Conservation (phyloP, 1,140 invertebrate genomes). For the Drosophila oshimai region DNA sequence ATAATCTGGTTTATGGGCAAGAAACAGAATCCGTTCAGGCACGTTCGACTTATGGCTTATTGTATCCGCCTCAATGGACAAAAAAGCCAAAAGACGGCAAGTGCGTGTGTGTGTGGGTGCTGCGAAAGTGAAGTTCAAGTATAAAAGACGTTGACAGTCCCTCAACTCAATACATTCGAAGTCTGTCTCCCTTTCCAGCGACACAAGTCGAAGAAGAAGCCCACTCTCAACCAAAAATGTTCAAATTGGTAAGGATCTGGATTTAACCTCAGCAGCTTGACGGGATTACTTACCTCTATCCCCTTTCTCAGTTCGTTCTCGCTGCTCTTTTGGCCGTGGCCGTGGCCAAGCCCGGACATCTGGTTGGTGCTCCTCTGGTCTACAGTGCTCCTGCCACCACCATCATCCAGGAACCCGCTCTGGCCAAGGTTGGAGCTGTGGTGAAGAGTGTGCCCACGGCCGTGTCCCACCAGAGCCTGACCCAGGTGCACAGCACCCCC, state of each 20-base stretch:
- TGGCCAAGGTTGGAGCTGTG: constrained; percentile 76
- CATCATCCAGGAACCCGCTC: constrained; percentile 55
- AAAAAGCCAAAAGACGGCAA: constrained; percentile 14
- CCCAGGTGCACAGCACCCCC: constrained; percentile 68
- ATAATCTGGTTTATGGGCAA: constrained; percentile 66
- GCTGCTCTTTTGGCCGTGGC: constrained; percentile 85
- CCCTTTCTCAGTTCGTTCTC: constrained; percentile 83
- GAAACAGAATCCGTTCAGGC: constrained; percentile 65
- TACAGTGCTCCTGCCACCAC: constrained; percentile 53
- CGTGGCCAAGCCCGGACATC: constrained; percentile 83
- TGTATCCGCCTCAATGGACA: constrained; percentile 51
- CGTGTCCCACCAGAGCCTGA: constrained; percentile 83
- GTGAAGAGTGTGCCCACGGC: constrained; percentile 82
- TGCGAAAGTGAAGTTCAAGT: constrained; percentile 69
- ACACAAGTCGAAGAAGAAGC: constrained; percentile 63
- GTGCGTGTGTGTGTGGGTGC: constrained; percentile 22
- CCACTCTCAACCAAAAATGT: constrained; percentile 73
- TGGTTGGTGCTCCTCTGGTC: constrained; percentile 60
- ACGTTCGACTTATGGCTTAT: constrained; percentile 57
- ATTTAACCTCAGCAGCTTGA: neutral
- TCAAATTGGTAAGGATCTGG: constrained; percentile 82
- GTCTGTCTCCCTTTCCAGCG: constrained; percentile 49
- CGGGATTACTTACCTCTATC: constrained; percentile 1
- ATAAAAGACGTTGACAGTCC: constrained; percentile 65
- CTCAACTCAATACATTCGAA: constrained; percentile 32